Percentiles rank a stretch among this genome's conserved stretches.
These are phyloP conservation scores for Brenthis ino DNA, from an alignment of 2,888 invertebrate genomes.

Conservation along the genomic window DNA sequence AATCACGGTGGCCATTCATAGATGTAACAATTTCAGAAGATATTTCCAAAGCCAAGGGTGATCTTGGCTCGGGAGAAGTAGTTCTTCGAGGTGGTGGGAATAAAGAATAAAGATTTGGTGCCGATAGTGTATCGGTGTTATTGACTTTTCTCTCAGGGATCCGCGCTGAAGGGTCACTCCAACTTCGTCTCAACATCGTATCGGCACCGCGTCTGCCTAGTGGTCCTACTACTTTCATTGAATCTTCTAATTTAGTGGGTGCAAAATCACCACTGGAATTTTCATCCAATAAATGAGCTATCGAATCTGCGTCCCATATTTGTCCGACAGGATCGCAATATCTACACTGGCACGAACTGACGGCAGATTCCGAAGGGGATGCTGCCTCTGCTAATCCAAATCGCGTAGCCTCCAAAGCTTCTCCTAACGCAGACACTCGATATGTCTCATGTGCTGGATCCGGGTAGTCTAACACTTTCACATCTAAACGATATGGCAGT, in stretches of 20 bases:
- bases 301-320: slow-evolving; percentile 88
- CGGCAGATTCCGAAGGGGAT: slow-evolving; percentile 73
- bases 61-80: slow-evolving; percentile 71
- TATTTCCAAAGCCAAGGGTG: slow-evolving; percentile 83
- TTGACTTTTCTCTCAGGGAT: slow-evolving; percentile 67
- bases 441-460: slow-evolving; percentile 69
- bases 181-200: slow-evolving; percentile 81
- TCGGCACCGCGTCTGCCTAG: slow-evolving; percentile 68
- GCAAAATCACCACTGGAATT: slow-evolving; percentile 76
- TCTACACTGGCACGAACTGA: slow-evolving; percentile 86
- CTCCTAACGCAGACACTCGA: slow-evolving; percentile 79
- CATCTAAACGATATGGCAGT: slow-evolving; percentile 73
- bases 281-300: slow-evolving; percentile 76
- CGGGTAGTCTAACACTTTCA: slow-evolving; percentile 72
- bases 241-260: slow-evolving; percentile 76
- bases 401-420: slow-evolving; percentile 75
- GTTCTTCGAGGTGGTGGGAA: slow-evolving; percentile 71
- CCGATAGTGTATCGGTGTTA: slow-evolving; percentile 64
- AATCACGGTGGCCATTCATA: slow-evolving; percentile 88
- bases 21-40: slow-evolving; percentile 90
- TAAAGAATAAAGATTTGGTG: slow-evolving; percentile 75
- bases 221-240: slow-evolving; percentile 77
- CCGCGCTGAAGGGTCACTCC: slow-evolving; percentile 84
- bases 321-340: slow-evolving; percentile 89
- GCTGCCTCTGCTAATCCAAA: slow-evolving; percentile 72